Base-by-base conservation (phyloP, 92 coral and sea anemone species). In the Epizoanthus scotinus region DNA sequence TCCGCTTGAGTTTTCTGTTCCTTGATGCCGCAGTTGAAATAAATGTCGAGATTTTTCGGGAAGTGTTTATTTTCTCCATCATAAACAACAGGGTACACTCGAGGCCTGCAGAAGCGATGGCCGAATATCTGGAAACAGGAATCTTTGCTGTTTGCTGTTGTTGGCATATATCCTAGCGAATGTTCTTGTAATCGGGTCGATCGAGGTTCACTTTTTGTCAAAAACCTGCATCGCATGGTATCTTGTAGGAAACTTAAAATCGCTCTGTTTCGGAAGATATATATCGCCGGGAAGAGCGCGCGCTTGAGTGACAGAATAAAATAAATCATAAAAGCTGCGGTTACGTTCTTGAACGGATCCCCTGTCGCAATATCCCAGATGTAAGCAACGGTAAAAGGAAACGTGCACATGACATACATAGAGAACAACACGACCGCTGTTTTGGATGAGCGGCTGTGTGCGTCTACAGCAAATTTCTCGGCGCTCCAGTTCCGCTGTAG, bases 401-500 rank as follows among this genome's bases (percentile, higher is more conserved):
- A 70, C 26, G 91, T 89, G 38, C 97, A 92, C 56, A 90, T 55
- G 38, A 70, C 31, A 73, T 87, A 92, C 97, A 92, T 92, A 3
- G 90, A 68, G 49, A 92, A 92, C 49, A 92, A 58, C 52, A 92
- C 88, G 2, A 92, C 74, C 22, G 97, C 94, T 20, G 97, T 92
- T 82, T 92, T 92, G 28, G 97, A 92, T 17, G 97, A 92, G 67
- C 97, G 94, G 24, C 86, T 92, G 58, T 92, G 88, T 3, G 97
- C 97, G 60, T 92, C 97, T 6, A 92, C 90, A 21, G 97, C 97
- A 62, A 92, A 92, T 34, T 83, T 80, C 61, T 92, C 97, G 21
- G 97, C 94, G 70, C 97, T 92, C 85, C 92, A 89, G 83, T 92
- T 92, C 38, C 97, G 85, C 2, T 93, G 91, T 17, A 92, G 82